Percentiles rank a stretch among this genome's conserved stretches.
Evolutionary conservation across 2,888 invertebrate genomes (phyloP).

Genomic region (Cephus sareptanus): DNA sequence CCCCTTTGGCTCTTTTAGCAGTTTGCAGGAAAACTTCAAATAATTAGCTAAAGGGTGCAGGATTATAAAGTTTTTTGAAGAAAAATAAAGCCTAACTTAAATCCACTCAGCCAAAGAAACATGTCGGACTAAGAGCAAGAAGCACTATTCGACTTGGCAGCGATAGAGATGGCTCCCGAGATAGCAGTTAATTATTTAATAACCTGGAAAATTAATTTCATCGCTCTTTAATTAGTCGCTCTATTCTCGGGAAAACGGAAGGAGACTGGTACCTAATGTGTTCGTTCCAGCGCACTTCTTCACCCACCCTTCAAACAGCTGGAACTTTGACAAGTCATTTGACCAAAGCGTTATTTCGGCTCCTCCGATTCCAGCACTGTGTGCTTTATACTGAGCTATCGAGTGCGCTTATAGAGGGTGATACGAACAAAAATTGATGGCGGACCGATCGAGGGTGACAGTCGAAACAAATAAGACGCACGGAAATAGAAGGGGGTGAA

Average conservation of each 20-base stretch:
- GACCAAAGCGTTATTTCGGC: background rate
- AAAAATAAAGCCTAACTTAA: constrained; percentile 20
- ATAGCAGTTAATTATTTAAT: constrained; percentile 61
- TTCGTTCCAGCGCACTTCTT: no score
- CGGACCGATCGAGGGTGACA: background rate
- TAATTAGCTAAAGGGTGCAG: constrained; percentile 42
- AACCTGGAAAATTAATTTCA: constrained; percentile 59
- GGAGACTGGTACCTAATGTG: background rate
- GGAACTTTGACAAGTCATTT: background rate
- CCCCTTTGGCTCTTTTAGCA: background rate
- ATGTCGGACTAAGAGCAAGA: background rate
- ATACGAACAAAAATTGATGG: background rate
- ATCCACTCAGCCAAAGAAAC: constrained; percentile 22
- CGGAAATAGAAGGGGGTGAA: background rate
- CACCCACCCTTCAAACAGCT: background rate
- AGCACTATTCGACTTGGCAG: constrained; percentile 23
- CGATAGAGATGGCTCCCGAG: constrained; percentile 31
- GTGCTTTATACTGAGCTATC: background rate
- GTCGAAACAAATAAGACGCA: background rate
- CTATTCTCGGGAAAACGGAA: background rate
- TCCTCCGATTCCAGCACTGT: background rate
- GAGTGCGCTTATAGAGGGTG: background rate
- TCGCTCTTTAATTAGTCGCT: constrained; percentile 47
- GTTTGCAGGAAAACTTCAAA: constrained; percentile 48
- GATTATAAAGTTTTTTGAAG: constrained; percentile 47